Base-by-base conservation (phyloP, 2,888 invertebrate genomes). In the Sarcophaga rosellei region DNA sequence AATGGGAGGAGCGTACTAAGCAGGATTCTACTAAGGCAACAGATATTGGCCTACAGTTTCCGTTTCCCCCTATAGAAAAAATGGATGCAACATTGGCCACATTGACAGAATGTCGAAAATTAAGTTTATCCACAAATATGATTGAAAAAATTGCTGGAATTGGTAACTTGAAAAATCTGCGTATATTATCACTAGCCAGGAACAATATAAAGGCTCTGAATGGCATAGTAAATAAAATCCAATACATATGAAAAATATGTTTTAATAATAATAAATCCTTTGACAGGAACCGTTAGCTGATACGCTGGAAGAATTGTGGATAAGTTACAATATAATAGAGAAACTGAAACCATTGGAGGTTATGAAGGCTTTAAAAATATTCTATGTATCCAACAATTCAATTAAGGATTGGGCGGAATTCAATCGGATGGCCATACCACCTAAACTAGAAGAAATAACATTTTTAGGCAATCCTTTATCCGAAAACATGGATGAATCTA, bases 31-130 rank as follows among this genome's bases (percentile, higher is more conserved):
- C 94, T 0, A 95, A 96, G 87, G 95, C 96, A 2, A 95, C 94
- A 8, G 97, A 97, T 88, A 96, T 99, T 1, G 95, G 95, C 85
- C 94, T 99, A 68, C 96, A 96, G 88, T 98, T 98, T 90, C 97
- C 97, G 91, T 97, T 96, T 95, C 98, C 98, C 0, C 98, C 98
- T 0, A 97, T 99, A 78, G 99, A 99, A 91, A 98, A 98, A 94
- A 98, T 99, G 97, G 99, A 99, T 91, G 96, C 95, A 83, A 95
- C 96, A 1, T 94, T 99, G 35, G 95, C 96, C 1, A 94, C 95
- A 1, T 94, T 99, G 5, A 93, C 94, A 2, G 95, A 95, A 87
- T 98, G 98, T 94, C 95, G 97, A 90, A 97, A 97, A 93, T 91
- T 99, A 45, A 97, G 98, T 83, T 94, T 99, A 3, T 99, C 98